Evolutionary conservation across 2,113 vertebrate genomes (phyloP).

Genomic region (Hemibagrus wyckioides): DNA sequence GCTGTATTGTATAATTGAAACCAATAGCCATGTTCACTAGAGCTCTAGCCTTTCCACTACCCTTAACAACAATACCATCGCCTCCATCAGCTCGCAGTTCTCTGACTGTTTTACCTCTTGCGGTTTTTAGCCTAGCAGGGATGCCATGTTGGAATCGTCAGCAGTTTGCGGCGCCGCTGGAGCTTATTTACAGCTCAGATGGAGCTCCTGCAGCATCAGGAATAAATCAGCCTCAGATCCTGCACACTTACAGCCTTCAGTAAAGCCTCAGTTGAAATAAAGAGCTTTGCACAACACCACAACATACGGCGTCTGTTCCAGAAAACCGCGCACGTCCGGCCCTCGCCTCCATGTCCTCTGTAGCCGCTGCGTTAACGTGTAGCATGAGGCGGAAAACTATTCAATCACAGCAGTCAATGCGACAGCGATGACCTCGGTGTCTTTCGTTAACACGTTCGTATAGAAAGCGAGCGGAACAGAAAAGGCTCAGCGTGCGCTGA

Average conservation of each 20-base stretch:
- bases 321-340: neutral
- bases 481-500: conserved; percentile 13
- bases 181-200: conserved; percentile 29
- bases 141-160: neutral
- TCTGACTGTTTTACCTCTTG: neutral
- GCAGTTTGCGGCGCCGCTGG: neutral
- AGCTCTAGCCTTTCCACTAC: neutral
- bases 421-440: neutral
- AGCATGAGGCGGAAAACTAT: neutral
- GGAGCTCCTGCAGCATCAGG: neutral
- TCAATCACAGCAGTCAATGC: neutral
- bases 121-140: neutral
- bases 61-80: neutral
- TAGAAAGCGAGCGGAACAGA: neutral
- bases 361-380: neutral
- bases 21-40: neutral
- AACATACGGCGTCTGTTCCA: neutral
- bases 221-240: conserved; percentile 18
- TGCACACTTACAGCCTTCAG: conserved; percentile 3
- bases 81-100: neutral
- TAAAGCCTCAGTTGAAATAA: neutral
- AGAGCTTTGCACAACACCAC: neutral
- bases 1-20: neutral
- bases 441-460: neutral
- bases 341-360: neutral